phyloP scores from a whole-genome alignment of 2,888 invertebrate species.

The Zhengitettix transpicula region DNA sequence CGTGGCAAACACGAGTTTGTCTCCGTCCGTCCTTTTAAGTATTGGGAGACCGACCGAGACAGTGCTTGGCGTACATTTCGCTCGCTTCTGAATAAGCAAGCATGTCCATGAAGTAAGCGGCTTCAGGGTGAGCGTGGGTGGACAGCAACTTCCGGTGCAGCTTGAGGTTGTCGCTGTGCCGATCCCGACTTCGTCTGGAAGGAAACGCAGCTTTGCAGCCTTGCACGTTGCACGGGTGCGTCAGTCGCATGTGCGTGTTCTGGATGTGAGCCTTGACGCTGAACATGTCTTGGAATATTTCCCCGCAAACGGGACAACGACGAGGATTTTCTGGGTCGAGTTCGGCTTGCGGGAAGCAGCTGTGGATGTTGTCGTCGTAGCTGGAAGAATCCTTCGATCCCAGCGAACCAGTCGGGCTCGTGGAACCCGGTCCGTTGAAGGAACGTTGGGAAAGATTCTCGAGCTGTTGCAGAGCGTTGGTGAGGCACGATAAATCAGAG shows the following conservation, averaged over 20 bases:
- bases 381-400: conserved; percentile 33
- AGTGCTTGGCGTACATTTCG: neutral
- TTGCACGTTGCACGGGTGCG: conserved; percentile 88
- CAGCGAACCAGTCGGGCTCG: conserved; percentile 41
- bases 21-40: no score
- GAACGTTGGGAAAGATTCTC: conserved; percentile 67
- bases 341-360: conserved; percentile 22
- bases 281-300: conserved; percentile 84
- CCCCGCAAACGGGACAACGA: conserved; percentile 81
- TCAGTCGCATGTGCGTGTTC: conserved; percentile 84
- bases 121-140: conserved; percentile 31
- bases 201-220: conserved; percentile 92
- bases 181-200: conserved; percentile 78
- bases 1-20: no score
- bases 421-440: conserved; percentile 41
- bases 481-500: no score
- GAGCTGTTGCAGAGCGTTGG: conserved; percentile 46
- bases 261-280: conserved; percentile 89
- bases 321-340: conserved; percentile 83
- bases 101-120: neutral
- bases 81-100: neutral
- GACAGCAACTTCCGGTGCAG: conserved; percentile 79
- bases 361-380: conserved; percentile 14
- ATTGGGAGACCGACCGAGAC: neutral
- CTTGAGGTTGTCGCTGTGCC: conserved; percentile 81